Conservation (phyloP, 2,888 invertebrate genomes). For the Andrena bucephala region DNA sequence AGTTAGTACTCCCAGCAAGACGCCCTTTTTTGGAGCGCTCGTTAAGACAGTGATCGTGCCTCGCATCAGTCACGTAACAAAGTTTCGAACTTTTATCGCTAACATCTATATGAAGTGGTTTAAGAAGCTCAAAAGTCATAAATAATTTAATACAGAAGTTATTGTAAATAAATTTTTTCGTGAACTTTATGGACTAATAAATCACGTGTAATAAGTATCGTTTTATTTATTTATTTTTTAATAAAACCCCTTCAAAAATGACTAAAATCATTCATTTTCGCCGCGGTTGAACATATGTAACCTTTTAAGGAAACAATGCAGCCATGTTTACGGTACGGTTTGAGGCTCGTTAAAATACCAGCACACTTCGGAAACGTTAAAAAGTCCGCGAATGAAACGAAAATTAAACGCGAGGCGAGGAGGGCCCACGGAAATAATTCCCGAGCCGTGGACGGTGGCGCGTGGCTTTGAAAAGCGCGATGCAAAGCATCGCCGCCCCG, state of each 20-base stretch:
- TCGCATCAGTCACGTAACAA: background rate
- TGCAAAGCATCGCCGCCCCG: background rate
- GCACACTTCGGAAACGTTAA: too few species aligned
- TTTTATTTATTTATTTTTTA: too few species aligned
- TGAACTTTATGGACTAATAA: too few species aligned
- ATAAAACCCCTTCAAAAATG: too few species aligned
- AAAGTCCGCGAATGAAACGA: constrained; percentile 12
- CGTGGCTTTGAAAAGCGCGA: constrained; percentile 11
- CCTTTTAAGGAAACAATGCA: background rate
- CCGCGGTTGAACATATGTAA: too few species aligned
- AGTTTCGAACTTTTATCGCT: too few species aligned
- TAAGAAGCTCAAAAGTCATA: too few species aligned
- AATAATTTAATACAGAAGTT: too few species aligned
- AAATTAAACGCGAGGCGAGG: constrained; percentile 7
- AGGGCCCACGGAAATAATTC: constrained; percentile 21
- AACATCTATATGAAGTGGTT: too few species aligned
- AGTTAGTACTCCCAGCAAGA: background rate
- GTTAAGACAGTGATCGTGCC: background rate
- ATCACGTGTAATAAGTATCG: too few species aligned
- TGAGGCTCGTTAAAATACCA: constrained; percentile 13
- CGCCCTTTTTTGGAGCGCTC: background rate
- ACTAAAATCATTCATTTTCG: too few species aligned
- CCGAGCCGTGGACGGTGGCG: background rate
- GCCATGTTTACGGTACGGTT: background rate
- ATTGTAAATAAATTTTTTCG: too few species aligned